phyloP scores from a whole-genome alignment of 2,113 vertebrate genomes.

The Hydrolagus affinis region DNA sequence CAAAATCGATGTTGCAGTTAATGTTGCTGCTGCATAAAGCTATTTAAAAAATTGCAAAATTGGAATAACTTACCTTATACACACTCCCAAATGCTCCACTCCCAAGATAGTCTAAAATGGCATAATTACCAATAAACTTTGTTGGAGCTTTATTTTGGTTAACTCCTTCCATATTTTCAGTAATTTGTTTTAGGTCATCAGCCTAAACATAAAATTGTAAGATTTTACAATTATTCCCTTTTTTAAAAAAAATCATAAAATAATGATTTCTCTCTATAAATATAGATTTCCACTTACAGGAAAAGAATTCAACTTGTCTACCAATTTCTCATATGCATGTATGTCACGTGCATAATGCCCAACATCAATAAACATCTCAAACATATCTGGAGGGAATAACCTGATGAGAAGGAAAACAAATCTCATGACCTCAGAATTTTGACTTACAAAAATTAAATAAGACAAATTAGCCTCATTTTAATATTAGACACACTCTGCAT shows the following conservation, averaged over 20 bases:
- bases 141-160: constrained; percentile 73
- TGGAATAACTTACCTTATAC: constrained; percentile 63
- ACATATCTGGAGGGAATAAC: constrained; percentile 73
- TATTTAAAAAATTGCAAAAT: neutral
- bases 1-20: constrained; percentile 11
- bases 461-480: neutral
- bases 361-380: constrained; percentile 84
- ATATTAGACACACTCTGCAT: neutral
- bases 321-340: constrained; percentile 64
- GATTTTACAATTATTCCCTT: neutral
- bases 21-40: neutral
- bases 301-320: constrained; percentile 62
- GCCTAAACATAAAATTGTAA: constrained; percentile 48
- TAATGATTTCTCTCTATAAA: constrained; percentile 13
- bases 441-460: neutral
- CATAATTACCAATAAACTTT: constrained; percentile 70
- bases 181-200: constrained; percentile 64
- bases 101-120: constrained; percentile 76
- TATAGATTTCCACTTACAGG: constrained; percentile 52
- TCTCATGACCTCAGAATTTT: neutral
- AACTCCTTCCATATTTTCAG: constrained; percentile 64
- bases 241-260: constrained; percentile 23
- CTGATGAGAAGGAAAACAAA: constrained; percentile 41
- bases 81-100: constrained; percentile 80
- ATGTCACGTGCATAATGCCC: constrained; percentile 80